A percentile compares a stretch with the other conserved stretches of the same genome.
These are phyloP conservation scores for Coptodon bakossiorum DNA, from an alignment of 2,113 vertebrate genomes.

Conservation along the genomic window DNA sequence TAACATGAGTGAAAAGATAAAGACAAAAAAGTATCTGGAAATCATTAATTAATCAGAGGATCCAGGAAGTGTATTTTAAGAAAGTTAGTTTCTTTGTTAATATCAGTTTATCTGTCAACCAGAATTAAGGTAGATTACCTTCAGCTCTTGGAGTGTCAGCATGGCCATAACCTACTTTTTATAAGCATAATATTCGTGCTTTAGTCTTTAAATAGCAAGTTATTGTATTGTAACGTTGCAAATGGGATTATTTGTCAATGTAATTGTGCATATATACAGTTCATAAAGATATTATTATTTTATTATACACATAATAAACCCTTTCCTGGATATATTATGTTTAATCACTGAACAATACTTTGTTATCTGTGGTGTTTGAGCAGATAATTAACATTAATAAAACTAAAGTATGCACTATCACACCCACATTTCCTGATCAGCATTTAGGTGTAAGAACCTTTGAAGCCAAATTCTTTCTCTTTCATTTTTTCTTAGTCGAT, in stretches of 20 bases:
- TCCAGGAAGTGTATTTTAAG: not conserved
- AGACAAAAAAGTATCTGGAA: not conserved
- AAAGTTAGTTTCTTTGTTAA: not conserved
- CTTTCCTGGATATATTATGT: not conserved
- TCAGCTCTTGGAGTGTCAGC: not conserved
- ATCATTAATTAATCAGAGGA: rapidly evolving
- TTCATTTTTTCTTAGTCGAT: not conserved
- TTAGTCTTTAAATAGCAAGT: not conserved
- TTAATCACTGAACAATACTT: not conserved
- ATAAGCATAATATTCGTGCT: not conserved
- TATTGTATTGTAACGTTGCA: not conserved
- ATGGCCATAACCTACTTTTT: not conserved
- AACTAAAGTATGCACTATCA: not conserved
- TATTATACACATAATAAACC: not conserved
- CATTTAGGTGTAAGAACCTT: not conserved
- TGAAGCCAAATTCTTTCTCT: not conserved
- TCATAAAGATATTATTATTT: not conserved
- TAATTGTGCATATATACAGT: not conserved
- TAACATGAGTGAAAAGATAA: not conserved
- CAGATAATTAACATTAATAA: not conserved
- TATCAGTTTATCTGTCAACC: not conserved
- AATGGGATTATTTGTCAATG: not conserved
- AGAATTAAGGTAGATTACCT: not conserved
- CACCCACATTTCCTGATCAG: not conserved
- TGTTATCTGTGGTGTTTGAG: not conserved